Evolutionary conservation across 1,140 invertebrate genomes (phyloP).

Genomic region (Rhyacophila brunnea): DNA sequence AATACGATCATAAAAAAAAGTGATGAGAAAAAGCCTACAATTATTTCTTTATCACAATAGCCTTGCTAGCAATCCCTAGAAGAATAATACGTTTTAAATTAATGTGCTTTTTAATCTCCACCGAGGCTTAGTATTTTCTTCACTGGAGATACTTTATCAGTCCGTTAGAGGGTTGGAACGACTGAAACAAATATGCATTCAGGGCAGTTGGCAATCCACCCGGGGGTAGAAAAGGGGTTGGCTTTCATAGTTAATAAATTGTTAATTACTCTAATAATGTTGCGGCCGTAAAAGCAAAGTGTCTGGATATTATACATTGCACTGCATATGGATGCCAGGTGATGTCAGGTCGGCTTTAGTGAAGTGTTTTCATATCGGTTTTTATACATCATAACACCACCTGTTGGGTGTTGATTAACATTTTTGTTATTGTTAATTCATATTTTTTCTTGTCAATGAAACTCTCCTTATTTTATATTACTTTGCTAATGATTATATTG

Average conservation of each 20-base stretch:
- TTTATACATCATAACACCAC: too few relatives aligned
- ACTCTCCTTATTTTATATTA: too few relatives aligned
- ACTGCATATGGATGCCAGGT: slow-evolving; percentile 6
- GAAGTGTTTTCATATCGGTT: too few relatives aligned
- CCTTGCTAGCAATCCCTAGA: not conserved
- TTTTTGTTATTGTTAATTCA: too few relatives aligned
- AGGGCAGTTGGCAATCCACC: slow-evolving; percentile 1
- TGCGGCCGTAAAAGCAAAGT: slow-evolving; percentile 26
- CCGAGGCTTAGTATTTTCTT: slow-evolving; percentile 4
- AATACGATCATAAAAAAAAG: too few relatives aligned
- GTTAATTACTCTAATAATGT: slow-evolving; percentile 31
- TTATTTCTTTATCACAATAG: too few relatives aligned
- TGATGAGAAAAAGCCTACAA: too few relatives aligned
- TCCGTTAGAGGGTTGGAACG: not conserved
- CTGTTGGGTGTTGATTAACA: too few relatives aligned
- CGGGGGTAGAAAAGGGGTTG: not conserved
- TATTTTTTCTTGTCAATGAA: too few relatives aligned
- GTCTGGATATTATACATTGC: slow-evolving; percentile 26
- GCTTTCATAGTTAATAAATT: slow-evolving; percentile 26
- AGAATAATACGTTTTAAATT: not conserved
- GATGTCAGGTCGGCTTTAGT: too few relatives aligned
- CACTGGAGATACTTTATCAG: slow-evolving; percentile 13
- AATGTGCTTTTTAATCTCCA: not conserved
- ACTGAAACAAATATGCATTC: slow-evolving; percentile 17
- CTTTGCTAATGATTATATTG: too few relatives aligned